Percentiles rank a stretch among this genome's conserved stretches.
These are phyloP conservation scores for Etheostoma nigrum DNA, from an alignment of 2,797 vertebrate genomes.

Conservation along the genomic window DNA sequence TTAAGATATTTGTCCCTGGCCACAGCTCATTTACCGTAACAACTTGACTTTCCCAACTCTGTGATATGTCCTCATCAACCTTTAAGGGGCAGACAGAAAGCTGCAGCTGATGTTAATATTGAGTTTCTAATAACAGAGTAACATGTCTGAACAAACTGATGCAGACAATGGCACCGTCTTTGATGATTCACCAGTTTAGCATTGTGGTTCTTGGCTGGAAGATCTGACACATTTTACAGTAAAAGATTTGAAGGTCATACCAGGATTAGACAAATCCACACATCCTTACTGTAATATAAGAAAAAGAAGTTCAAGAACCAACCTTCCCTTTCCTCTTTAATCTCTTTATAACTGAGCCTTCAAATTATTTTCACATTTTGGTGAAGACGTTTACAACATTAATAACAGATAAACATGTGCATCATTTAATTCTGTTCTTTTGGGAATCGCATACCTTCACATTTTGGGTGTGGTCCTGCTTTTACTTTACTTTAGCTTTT, in stretches of 20 bases:
- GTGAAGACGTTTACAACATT: not conserved
- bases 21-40: conserved; percentile 11
- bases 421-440: conserved; percentile 4
- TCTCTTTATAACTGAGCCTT: conserved; percentile 1
- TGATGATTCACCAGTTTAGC: conserved; percentile 72
- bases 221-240: conserved; percentile 45
- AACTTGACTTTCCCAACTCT: conserved; percentile 2
- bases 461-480: conserved; percentile 34
- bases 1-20: not conserved
- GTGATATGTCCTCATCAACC: conserved; percentile 1
- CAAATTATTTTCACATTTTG: not conserved
- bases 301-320: not conserved
- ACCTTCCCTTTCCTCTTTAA: conserved; percentile 4
- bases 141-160: conserved; percentile 71
- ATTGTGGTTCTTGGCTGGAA: conserved; percentile 30
- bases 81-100: conserved; percentile 31
- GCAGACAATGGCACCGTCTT: conserved; percentile 50
- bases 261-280: conserved; percentile 32
- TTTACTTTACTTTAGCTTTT: conserved; percentile 25
- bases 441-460: conserved; percentile 12
- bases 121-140: conserved; percentile 60
- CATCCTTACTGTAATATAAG: not conserved
- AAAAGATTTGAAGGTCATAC: conserved; percentile 37
- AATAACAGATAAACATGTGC: not conserved
- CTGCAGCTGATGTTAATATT: conserved; percentile 53